Evolutionary conservation across 2,888 invertebrate species (phyloP).

Genomic region (Elgonia sp.): DNA sequence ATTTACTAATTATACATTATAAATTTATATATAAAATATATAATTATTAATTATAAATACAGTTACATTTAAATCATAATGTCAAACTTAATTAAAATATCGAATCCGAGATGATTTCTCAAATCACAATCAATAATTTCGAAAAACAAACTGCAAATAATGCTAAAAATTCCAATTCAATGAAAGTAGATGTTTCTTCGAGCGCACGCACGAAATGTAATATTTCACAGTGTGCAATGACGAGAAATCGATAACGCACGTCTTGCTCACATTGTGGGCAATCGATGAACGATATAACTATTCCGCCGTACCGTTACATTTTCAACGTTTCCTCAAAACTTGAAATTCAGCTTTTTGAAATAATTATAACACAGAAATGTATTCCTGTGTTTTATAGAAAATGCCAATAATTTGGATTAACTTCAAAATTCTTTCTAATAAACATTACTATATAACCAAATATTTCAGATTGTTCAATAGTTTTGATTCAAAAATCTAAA

Average conservation of each 20-base stretch:
- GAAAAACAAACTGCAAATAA: background rate
- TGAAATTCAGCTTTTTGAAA: background rate
- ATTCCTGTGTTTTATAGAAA: too few relatives aligned
- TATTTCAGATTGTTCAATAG: too few relatives aligned
- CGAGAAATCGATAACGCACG: conserved; percentile 32
- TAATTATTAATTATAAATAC: too few relatives aligned
- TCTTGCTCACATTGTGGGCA: conserved; percentile 22
- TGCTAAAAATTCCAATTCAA: conserved; percentile 5
- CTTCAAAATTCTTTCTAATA: too few relatives aligned
- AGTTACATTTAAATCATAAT: too few relatives aligned
- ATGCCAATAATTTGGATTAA: too few relatives aligned
- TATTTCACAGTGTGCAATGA: background rate
- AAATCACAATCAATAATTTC: too few relatives aligned
- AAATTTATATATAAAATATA: too few relatives aligned
- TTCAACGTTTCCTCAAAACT: background rate
- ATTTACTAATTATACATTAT: too few relatives aligned
- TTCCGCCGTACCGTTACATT: background rate
- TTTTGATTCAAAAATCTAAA: too few relatives aligned
- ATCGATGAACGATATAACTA: conserved; percentile 14
- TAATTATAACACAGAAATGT: background rate
- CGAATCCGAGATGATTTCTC: background rate
- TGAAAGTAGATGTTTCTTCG: conserved; percentile 18
- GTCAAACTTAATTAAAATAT: background rate
- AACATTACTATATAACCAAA: too few relatives aligned
- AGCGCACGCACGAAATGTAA: conserved; percentile 37